These are phyloP conservation scores for Rhagonycha fulva DNA, from an alignment of 2,888 invertebrate species.

Conservation along the genomic window DNA sequence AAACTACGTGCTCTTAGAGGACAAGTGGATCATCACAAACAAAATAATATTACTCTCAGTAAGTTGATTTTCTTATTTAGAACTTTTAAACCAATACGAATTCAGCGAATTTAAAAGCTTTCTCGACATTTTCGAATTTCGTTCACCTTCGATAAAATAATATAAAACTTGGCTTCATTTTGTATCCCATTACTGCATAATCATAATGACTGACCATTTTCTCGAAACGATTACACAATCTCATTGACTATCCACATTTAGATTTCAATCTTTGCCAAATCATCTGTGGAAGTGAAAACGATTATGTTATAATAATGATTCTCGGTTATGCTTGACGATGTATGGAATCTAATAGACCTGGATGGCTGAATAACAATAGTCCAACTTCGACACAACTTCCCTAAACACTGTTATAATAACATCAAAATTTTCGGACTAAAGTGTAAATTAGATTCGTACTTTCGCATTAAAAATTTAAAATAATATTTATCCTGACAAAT, in stretches of 20 bases:
- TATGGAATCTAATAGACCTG: too few relatives aligned
- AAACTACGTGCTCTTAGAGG: constrained; percentile 89
- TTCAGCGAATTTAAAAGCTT: not conserved
- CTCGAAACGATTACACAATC: not conserved
- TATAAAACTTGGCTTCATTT: too few relatives aligned
- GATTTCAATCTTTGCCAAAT: not conserved
- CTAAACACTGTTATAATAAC: not conserved
- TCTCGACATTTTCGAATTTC: not conserved
- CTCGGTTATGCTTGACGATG: too few relatives aligned
- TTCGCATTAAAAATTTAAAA: not conserved
- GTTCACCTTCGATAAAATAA: not conserved
- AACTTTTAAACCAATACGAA: not conserved
- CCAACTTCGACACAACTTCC: too few relatives aligned
- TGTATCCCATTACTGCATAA: not conserved
- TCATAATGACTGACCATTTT: not conserved
- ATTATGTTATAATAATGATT: not conserved
- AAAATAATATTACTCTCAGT: constrained; percentile 89
- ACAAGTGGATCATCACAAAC: constrained; percentile 91
- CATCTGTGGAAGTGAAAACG: not conserved
- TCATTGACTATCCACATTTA: not conserved
- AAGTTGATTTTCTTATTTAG: constrained; percentile 58
- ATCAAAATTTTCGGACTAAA: not conserved
- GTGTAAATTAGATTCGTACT: not conserved
- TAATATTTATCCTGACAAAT: not conserved
- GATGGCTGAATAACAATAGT: too few relatives aligned